These are phyloP conservation scores for Lepidocolaptes lacrymiger DNA, from an alignment of 2,797 vertebrate genomes.

Conservation along the genomic window DNA sequence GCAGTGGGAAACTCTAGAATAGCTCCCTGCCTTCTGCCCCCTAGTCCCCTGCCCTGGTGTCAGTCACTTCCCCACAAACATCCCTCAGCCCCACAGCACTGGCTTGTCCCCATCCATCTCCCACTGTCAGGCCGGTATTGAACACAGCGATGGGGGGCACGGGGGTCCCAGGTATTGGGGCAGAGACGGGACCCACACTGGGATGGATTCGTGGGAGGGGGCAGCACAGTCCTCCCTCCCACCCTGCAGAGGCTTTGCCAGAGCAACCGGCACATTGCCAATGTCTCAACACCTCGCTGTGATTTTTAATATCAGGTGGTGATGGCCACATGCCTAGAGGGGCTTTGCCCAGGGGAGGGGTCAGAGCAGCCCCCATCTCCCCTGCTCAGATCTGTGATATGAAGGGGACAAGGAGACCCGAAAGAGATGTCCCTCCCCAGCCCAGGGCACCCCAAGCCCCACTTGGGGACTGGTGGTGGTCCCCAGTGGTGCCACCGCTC, in stretches of 20 bases:
- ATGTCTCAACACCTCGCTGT: accelerated
- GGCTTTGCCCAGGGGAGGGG: background rate
- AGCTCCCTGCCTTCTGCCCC: background rate
- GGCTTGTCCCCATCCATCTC: background rate
- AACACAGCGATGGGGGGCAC: accelerated
- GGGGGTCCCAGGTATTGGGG: accelerated
- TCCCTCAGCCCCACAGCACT: accelerated
- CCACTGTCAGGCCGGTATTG: accelerated
- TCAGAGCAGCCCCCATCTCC: background rate
- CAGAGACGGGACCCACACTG: background rate
- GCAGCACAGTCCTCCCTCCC: accelerated
- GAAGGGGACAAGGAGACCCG: background rate
- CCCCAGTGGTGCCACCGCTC: accelerated
- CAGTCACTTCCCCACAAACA: accelerated
- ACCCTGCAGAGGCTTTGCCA: accelerated
- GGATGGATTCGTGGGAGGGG: background rate
- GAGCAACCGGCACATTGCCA: background rate
- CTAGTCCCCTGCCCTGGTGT: accelerated
- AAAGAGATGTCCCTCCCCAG: background rate
- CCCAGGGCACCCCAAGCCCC: background rate
- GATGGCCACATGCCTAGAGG: accelerated
- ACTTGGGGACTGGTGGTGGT: background rate
- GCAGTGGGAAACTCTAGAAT: accelerated
- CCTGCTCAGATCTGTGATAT: accelerated
- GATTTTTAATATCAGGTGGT: background rate